Evolutionary conservation across 2,888 invertebrate genomes (phyloP).

Genomic region (Panopea generosa): DNA sequence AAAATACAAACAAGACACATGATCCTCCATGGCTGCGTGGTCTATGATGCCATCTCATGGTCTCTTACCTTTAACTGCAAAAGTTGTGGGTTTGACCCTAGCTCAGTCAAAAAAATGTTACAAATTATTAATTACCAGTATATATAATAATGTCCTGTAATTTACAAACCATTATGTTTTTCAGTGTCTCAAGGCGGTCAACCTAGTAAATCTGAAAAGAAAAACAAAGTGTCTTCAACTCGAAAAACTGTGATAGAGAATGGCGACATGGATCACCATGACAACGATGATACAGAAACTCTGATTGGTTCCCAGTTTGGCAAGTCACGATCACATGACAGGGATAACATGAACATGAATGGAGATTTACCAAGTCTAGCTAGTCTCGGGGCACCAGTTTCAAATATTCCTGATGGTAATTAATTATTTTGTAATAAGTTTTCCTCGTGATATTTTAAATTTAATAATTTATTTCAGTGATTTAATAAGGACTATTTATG

Average conservation of each 20-base stretch:
- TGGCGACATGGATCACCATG: constrained; percentile 69
- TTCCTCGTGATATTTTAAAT: too few relatives aligned
- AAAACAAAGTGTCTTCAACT: constrained; percentile 71
- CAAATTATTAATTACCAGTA: too few relatives aligned
- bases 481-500: too few relatives aligned
- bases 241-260: constrained; percentile 73
- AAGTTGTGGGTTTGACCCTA: too few relatives aligned
- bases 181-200: constrained; percentile 52
- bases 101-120: too few relatives aligned
- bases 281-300: constrained; percentile 72
- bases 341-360: constrained; percentile 58
- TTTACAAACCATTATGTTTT: too few relatives aligned
- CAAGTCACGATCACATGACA: constrained; percentile 67
- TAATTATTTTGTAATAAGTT: neutral
- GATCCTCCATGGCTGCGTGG: too few relatives aligned
- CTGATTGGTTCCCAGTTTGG: constrained; percentile 74
- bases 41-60: too few relatives aligned
- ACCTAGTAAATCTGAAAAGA: constrained; percentile 67
- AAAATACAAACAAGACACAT: too few relatives aligned
- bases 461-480: too few relatives aligned
- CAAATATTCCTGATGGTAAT: constrained; percentile 68
- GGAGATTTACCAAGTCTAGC: constrained; percentile 63
- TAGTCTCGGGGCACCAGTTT: constrained; percentile 69
- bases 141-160: too few relatives aligned
- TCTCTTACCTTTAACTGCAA: too few relatives aligned